Percentiles rank a stretch among this genome's conserved stretches.
Conservation (phyloP, 2,797 vertebrate genomes). For the Pantherophis vulpinus region DNA sequence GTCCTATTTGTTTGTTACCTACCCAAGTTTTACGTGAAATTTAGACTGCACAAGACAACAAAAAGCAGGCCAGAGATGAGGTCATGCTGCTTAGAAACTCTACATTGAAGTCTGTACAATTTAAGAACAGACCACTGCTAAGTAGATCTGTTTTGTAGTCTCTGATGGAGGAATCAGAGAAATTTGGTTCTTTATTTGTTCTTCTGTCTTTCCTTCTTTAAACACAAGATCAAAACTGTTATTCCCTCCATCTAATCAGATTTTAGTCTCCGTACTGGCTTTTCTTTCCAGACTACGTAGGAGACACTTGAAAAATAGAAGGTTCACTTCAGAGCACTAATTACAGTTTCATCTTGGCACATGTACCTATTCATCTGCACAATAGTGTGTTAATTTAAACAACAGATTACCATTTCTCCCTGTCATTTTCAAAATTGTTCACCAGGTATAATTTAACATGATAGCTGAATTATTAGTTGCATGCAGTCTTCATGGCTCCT, state of each 20-base stretch:
- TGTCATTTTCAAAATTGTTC: constrained; percentile 40
- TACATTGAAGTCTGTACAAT: not conserved
- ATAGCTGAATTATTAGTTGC: constrained; percentile 36
- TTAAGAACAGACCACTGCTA: not conserved
- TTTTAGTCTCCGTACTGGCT: not conserved
- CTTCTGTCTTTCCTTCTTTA: not conserved
- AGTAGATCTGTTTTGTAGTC: not conserved
- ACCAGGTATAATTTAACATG: constrained; percentile 54
- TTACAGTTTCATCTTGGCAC: constrained; percentile 44
- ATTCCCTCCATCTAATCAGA: not conserved
- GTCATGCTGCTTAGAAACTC: not conserved
- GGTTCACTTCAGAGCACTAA: not conserved
- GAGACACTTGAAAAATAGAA: not conserved
- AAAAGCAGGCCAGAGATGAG: not conserved
- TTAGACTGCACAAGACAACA: not conserved
- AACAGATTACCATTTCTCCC: constrained; percentile 23
- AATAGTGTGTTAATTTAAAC: constrained; percentile 34
- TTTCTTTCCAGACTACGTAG: not conserved
- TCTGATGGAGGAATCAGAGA: rapidly evolving
- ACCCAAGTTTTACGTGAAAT: not conserved
- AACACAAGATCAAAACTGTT: not conserved
- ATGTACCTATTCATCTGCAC: constrained; percentile 19
- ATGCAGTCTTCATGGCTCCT: not conserved
- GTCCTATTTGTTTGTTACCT: not conserved
- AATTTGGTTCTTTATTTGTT: not conserved